Base-by-base conservation (phyloP, 2,888 invertebrate genomes). In the Hypselothyrea guttata region DNA sequence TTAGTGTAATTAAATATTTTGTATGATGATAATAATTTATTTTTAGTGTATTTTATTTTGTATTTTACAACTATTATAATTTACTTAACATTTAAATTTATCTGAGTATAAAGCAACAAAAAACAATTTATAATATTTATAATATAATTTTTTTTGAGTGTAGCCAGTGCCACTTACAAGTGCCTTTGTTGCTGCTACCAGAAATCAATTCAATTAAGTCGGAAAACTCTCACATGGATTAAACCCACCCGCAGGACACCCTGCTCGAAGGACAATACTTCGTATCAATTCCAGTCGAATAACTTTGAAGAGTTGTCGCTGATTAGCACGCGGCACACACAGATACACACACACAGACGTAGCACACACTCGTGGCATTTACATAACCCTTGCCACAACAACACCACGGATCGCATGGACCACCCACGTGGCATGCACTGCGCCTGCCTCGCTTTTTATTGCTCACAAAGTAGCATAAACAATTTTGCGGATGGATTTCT, bases 201-300 rank as follows among this genome's bases (percentile, higher is more conserved):
- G 62, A 67, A 76, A 73, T 76, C 77, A 82, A 81, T 81, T 81
- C 64, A 62, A 78, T 68, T 72, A 70, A 59, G 42, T n/a, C 40
- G 1, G 52, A 44, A 55, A 40, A 13, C 69, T 68, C 71, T 49
- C 79, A 82, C 86, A 84, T 54, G 75, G 85, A 77, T 77, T 70
- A 66, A n/a, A n/a, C 11, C 7, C 42, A 37, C 12, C 15, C 48
- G 7, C 40, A 18, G 42, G 41, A 49, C 49, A 45, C 49, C 13
- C 35, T 51, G 74, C 34, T 34, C 57, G 22, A 31, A 61, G 49
- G 16, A 81, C 86, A 81, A 86, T 86, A 58, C 61, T 15, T 48
- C 56, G 51, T 56, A 79, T 88, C 81, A 79, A 61, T 87, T 75
- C 75, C 86, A 86, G 87, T 83, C 82, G 89, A 86, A 71, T 79